Conservation (phyloP, 2,797 vertebrate species). For the Pseudochirops corinnae region DNA sequence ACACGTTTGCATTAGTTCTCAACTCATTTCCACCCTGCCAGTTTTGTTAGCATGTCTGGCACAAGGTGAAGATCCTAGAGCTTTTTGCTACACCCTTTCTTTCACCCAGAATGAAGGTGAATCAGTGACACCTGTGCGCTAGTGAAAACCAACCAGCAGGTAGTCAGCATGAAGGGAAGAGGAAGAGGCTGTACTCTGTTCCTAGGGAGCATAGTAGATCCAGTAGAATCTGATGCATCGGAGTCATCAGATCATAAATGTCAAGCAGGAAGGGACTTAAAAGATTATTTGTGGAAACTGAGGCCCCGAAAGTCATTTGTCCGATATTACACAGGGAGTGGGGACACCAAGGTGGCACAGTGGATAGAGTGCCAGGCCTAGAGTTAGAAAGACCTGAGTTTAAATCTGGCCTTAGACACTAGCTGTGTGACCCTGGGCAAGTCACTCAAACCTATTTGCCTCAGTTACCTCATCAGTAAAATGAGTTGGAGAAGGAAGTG, state of each 20-base stretch:
- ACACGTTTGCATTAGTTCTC: constrained; percentile 68
- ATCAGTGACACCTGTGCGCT: constrained; percentile 63
- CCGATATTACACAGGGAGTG: constrained; percentile 34
- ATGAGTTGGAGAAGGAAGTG: neutral
- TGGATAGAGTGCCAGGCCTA: neutral
- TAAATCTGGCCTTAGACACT: neutral
- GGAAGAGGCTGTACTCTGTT: constrained; percentile 3
- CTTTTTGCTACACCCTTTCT: constrained; percentile 68
- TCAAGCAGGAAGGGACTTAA: neutral
- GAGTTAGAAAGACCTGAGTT: neutral
- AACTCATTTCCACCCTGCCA: constrained; percentile 75
- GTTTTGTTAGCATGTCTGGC: constrained; percentile 79
- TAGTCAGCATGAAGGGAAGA: constrained; percentile 66
- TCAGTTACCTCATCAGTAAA: neutral
- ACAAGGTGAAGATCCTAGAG: constrained; percentile 60
- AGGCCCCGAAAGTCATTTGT: neutral
- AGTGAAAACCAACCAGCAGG: constrained; percentile 67
- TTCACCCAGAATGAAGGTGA: constrained; percentile 74
- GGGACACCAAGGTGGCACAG: neutral
- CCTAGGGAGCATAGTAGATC: neutral
- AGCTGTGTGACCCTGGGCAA: neutral
- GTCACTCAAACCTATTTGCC: neutral
- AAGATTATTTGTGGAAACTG: neutral
- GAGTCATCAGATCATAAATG: neutral
- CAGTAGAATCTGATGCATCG: neutral